Evolutionary conservation across 1,140 invertebrate genomes (phyloP), one percentile per base, ranked within the genome.

Genomic region (Grapholita molesta): DNA sequence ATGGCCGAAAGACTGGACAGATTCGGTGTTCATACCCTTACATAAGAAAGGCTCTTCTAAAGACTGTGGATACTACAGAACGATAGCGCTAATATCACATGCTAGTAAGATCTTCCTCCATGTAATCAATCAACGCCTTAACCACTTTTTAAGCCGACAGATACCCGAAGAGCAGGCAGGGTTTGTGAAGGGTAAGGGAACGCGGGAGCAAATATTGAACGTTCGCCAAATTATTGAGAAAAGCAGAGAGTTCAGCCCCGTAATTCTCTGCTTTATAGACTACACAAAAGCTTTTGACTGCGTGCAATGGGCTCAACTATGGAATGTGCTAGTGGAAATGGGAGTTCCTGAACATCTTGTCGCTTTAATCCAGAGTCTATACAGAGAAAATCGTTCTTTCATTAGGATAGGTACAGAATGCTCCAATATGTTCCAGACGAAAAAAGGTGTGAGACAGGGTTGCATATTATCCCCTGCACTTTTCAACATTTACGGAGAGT

Each of bases 401-500:
- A 55, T 69, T 5, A 70, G 21, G 42, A 33, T 71, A 3, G 73
- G 28, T 18, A 57, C 15, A 9, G 15, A 55, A n/a, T n/a, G n/a
- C n/a, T n/a, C n/a, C n/a, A n/a, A n/a, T n/a, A n/a, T n/a, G n/a
- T n/a, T n/a, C n/a, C 33, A 30, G 4, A 64, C 66, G 2, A 15
- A 69, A 21, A 73, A 70, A 67, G 72, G 75, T 7, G 48, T 76
- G 3, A 24, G 75, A 12, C 71, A 71, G 68, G 75, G 72, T 2
- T 76, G 67, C 24, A 64, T 71, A 0, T 12, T 70, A 3, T 71
- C 73, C 24, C 68, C 65, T 12, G 55, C 64, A 11, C 65, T 71
- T 8, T 74, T 74, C n/a, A 74, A 74, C 67, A 71, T 57, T 2
- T 74, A 74, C 32, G 72, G 69, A 38, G 72, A n/a, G n/a, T n/a